Base-by-base conservation (phyloP, 2,888 invertebrate genomes). In the Thecocarcelia acutangulata region DNA sequence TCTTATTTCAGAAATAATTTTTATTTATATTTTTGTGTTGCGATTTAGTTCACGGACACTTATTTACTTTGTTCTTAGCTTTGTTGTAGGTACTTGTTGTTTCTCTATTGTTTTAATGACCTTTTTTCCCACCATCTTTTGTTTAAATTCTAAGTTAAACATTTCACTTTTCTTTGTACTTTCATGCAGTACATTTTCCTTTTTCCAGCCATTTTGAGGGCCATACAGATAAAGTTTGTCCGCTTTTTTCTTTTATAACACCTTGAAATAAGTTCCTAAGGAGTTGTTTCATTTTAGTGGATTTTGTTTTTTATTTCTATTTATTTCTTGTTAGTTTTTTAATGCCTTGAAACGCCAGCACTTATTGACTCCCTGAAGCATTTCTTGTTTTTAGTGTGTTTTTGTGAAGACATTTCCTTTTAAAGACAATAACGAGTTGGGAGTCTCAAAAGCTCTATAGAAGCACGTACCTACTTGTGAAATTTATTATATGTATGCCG, bases 41-140 rank as follows among this genome's bases (percentile, higher is more conserved):
- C 50, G 70, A 84, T 84, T 83, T 79, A 83, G 84, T 84, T 84
- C 84, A 84, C 59, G 84, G 84, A 79, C 83, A 80, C 69, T 76
- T 76, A 24, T 24, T 24, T 24, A 76, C 52, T 73, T 69, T 63
- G 64, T 56, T 56, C 68, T 73, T 76, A 64, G 68, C 68, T 24
- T 48, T 54, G 2, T 24, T 76, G 56, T 61, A n/a, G 33, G 33
- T 61, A 21, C 44, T 37, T 81, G 68, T 75, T 54, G 42, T 69
- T 76, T 56, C 28, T 54, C 70, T 70, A 75, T 83, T 83, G 80
- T 73, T 80, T 78, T 77, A 78, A 78, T 75, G 75, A 70, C 69
- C 69, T 75, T 73, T 83, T 61, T 44, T 17, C 28, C 24, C 44
- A 17, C 2, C 44, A 13, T 68, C 11, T 56, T 50, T 50, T 58